These are phyloP conservation scores for Cromileptes altivelis DNA, from an alignment of 2,113 vertebrate species.

Conservation along the genomic window DNA sequence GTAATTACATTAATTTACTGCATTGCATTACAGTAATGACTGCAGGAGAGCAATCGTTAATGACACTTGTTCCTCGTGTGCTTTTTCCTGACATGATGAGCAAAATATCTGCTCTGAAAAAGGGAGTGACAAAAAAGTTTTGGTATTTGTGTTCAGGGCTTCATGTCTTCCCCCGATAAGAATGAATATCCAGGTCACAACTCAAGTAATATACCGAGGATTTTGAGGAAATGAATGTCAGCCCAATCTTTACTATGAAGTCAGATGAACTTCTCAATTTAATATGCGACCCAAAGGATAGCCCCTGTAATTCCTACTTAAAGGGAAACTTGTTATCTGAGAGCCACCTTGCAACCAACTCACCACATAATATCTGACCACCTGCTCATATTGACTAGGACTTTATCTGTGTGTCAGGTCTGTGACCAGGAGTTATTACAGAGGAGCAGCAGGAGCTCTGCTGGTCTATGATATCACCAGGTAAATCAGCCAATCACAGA, in stretches of 20 bases:
- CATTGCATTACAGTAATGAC: neutral
- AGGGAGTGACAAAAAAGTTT: neutral
- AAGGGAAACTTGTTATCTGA: too few relatives aligned
- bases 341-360: too few relatives aligned
- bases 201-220: too few relatives aligned
- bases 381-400: neutral
- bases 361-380: neutral
- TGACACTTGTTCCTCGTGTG: neutral
- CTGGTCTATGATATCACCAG: conserved; percentile 96
- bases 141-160: neutral
- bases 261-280: too few relatives aligned
- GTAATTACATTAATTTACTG: neutral
- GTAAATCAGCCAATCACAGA: conserved; percentile 67
- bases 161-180: too few relatives aligned
- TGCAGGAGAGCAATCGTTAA: neutral
- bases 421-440: conserved; percentile 94
- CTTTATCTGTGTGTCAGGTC: conserved; percentile 82
- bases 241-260: too few relatives aligned
- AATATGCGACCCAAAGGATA: too few relatives aligned
- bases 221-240: too few relatives aligned
- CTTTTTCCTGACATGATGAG: neutral
- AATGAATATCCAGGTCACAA: too few relatives aligned
- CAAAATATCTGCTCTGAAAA: neutral
- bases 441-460: conserved; percentile 93
- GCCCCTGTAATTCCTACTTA: neutral